Percentiles rank a stretch among this genome's conserved stretches.
phyloP scores from a whole-genome alignment of 1,140 invertebrate species.

The Saccostrea glomerata region DNA sequence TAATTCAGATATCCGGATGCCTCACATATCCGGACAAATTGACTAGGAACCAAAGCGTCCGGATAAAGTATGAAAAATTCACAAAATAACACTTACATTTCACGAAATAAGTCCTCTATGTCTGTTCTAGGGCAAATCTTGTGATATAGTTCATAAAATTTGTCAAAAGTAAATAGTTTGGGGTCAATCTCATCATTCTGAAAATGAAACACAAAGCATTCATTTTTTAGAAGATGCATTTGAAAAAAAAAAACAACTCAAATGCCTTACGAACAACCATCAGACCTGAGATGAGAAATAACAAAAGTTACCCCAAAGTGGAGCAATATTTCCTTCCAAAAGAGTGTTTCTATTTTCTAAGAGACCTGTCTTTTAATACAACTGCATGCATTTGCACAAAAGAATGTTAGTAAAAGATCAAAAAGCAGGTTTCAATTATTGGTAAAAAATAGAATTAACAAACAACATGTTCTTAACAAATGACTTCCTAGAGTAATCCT shows the following conservation, averaged over 20 bases:
- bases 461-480: not conserved
- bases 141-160: slow-evolving; percentile 98
- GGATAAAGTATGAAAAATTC: not conserved
- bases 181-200: slow-evolving; percentile 93
- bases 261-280: not conserved
- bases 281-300: too few species aligned
- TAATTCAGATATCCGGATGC: too few species aligned
- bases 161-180: slow-evolving; percentile 97
- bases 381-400: too few species aligned
- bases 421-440: too few species aligned
- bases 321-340: too few species aligned
- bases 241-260: not conserved
- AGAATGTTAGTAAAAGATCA: too few species aligned
- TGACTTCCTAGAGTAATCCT: slow-evolving; percentile 45
- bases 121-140: slow-evolving; percentile 99
- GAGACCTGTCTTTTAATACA: too few species aligned
- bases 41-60: too few species aligned
- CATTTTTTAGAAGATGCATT: not conserved
- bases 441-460: too few species aligned
- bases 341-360: too few species aligned
- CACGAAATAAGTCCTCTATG: slow-evolving; percentile 98
- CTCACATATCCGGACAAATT: too few species aligned
- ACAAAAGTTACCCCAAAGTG: too few species aligned
- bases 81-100: slow-evolving; percentile 85
- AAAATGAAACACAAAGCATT: not conserved